Evolutionary conservation across 2,888 invertebrate genomes (phyloP), one percentile per base, ranked within the genome.

Genomic region (Craniophora ligustri): DNA sequence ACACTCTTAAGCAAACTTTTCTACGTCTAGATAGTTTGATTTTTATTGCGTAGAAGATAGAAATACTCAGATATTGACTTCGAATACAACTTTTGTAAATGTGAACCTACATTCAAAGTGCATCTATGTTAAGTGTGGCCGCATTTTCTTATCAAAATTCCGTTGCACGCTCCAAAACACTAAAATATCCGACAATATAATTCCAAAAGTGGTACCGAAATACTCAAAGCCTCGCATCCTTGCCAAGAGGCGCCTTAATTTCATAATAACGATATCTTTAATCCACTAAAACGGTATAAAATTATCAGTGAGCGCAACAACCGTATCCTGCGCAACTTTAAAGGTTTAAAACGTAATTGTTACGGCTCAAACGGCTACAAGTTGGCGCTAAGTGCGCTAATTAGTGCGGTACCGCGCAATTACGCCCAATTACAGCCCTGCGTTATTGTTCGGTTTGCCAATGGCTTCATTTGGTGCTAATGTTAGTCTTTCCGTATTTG

Each of bases 301-400:
- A 67, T 67, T 60, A 61, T 49, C 72, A 72, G 72, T 47, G 39
- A 67, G 45, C 53, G 35, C 36, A 23, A 53, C 69, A 63, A 49
- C 51, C 35, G 38, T 45, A 36, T 51, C 50, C 30, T 11, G 51
- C 40, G 44, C 44, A 62, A 63, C 32, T 46, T 49, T 50, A 56
- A 26, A 54, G 54, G 59, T 55, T 63, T 51, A 46, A 57, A 62
- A 38, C 38, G 49, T 67, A 57, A 72, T 75, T 56, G 70, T 59
- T 70, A 59, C 26, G 40, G 45, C 46, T 41, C 19, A 28, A 67
- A 71, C 55, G 35, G 35, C 63, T 40, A 38, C 45, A 72, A 75
- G 46, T 75, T 72, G 26, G 38, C 44, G 44, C 42, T 30, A 46
- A 45, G 54, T 21, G 23, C 15, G 49, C 57, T 71, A 71, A 74